Evolutionary conservation across 2,113 vertebrate genomes (phyloP).

Genomic region (Emydocephalus ijimae): DNA sequence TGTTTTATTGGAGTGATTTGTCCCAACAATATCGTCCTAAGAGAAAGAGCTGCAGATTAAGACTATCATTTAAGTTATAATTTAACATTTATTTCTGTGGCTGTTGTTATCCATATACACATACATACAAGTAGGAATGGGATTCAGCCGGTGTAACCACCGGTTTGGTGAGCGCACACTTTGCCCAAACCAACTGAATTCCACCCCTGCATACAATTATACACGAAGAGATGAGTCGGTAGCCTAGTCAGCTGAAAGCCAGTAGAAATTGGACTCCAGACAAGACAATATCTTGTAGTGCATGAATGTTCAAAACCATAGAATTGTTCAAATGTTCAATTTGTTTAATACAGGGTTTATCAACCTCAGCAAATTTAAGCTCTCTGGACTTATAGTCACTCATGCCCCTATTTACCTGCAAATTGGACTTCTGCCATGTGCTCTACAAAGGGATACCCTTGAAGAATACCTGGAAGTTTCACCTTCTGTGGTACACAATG

Average conservation of each 20-base stretch:
- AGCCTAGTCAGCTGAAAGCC: not conserved
- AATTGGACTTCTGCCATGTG: not conserved
- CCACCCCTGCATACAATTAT: not conserved
- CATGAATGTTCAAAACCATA: not conserved
- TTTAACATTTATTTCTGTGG: not conserved
- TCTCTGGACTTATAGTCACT: not conserved
- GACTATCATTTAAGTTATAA: conserved; percentile 9
- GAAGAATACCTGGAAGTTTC: not conserved
- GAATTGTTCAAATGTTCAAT: not conserved
- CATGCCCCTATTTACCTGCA: not conserved
- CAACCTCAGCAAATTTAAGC: not conserved
- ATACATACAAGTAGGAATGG: not conserved
- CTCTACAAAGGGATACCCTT: not conserved
- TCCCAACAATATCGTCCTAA: conserved; percentile 31
- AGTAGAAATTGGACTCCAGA: not conserved
- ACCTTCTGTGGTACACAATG: not conserved
- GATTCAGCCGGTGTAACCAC: no score
- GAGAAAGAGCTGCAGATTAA: not conserved
- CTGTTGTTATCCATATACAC: not conserved
- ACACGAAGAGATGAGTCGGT: not conserved
- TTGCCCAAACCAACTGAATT: no score
- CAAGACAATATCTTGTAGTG: not conserved
- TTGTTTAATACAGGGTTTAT: not conserved
- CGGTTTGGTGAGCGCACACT: no score
- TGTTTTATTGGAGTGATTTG: conserved; percentile 3